Conservation (phyloP, 2,888 invertebrate genomes). For the Nematopogon swammerdamellus region DNA sequence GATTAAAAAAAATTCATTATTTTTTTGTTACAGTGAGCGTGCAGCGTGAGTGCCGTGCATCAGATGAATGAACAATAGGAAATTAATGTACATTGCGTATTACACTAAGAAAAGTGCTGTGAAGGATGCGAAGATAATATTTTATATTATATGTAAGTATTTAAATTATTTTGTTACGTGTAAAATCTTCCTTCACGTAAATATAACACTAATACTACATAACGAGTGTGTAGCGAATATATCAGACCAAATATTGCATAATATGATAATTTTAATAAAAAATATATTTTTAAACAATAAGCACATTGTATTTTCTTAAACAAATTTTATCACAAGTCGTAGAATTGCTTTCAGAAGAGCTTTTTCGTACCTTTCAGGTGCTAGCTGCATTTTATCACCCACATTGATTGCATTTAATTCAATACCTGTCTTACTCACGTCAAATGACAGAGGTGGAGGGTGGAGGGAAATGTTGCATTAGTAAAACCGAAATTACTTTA, state of each 20-base stretch:
- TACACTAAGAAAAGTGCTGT: slow-evolving; percentile 34
- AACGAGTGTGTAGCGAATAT: slow-evolving; percentile 25
- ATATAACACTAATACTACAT: slow-evolving; percentile 31
- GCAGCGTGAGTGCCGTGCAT: not conserved
- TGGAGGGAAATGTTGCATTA: no score
- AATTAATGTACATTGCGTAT: slow-evolving; percentile 12
- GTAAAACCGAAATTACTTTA: no score
- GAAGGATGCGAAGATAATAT: slow-evolving; percentile 32
- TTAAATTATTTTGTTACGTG: slow-evolving; percentile 52
- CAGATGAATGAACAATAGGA: not conserved
- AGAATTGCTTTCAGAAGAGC: not conserved
- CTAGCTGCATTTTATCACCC: not conserved
- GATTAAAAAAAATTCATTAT: no score
- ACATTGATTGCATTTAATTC: no score
- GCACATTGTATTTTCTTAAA: slow-evolving; percentile 9
- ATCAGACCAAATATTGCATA: slow-evolving; percentile 26
- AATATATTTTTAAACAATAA: slow-evolving; percentile 8
- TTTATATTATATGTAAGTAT: slow-evolving; percentile 44
- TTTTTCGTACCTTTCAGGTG: not conserved
- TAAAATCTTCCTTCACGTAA: slow-evolving; percentile 42
- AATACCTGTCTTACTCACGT: no score
- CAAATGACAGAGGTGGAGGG: no score
- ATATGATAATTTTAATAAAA: slow-evolving; percentile 9
- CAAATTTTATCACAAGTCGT: slow-evolving; percentile 8
- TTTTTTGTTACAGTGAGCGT: not conserved